A percentile compares a stretch with the other conserved stretches of the same genome.
Evolutionary conservation across 2,888 invertebrate genomes (phyloP).

Genomic region (Glyphotaelius pellucidus): DNA sequence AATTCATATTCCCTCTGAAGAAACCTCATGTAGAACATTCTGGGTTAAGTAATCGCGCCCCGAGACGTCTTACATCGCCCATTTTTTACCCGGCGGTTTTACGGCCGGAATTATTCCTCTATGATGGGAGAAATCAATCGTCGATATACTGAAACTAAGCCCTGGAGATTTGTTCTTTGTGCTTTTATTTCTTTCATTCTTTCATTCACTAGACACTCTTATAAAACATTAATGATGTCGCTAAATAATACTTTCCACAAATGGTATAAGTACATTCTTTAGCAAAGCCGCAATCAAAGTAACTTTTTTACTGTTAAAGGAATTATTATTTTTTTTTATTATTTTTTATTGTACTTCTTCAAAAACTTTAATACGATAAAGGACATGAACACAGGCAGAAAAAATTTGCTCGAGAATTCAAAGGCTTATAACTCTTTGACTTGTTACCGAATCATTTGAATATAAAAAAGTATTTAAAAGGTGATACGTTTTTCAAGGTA

Average conservation of each 20-base stretch:
- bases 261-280: neutral
- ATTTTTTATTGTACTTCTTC: too few species aligned
- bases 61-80: neutral
- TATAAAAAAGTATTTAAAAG: too few species aligned
- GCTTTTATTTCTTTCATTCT: neutral
- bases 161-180: neutral
- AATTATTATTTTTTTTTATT: neutral
- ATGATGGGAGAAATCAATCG: conserved; percentile 34
- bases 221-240: neutral
- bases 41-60: neutral
- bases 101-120: conserved; percentile 21
- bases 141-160: conserved; percentile 22
- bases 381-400: too few species aligned
- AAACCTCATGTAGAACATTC: neutral
- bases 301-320: neutral
- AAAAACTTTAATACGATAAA: too few species aligned
- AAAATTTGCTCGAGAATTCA: too few species aligned
- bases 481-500: too few species aligned
- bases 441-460: too few species aligned
- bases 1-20: neutral
- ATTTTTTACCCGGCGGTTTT: conserved; percentile 35
- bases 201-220: neutral
- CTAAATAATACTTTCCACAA: neutral
- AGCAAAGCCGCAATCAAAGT: neutral
- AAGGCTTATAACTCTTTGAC: too few species aligned